Evolutionary conservation across 2,797 vertebrate genomes (phyloP), one percentile per base, ranked within the genome.

Genomic region (Mus caroli): DNA sequence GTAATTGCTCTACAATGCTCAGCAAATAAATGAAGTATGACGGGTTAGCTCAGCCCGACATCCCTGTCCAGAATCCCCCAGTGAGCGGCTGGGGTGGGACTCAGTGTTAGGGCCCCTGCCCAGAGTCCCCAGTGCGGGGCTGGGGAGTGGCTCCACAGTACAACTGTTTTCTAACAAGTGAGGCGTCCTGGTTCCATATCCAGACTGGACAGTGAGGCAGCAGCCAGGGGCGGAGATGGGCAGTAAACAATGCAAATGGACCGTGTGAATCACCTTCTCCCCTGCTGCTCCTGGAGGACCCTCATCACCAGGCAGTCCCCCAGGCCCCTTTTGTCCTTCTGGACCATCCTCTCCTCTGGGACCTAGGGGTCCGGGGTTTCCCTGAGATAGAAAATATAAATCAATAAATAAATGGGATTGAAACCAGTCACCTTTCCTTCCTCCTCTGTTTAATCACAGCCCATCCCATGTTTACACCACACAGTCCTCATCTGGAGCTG

Each of bases 311-410:
- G 96, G 0, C 11, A 92, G 98, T 67, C 99, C 99, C 12, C 69
- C 93, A 82, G 99, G 99, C 5, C 99, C 99, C 97, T 99, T 99
- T 4, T 78, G 97, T 0, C 99, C 99, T 97, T 99, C 99, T 0
- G 99, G 98, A 28, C 99, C 99, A 26, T 99, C 99, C 83, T 99
- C 99, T 62, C 99, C 99, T 0, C 98, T 99, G 26, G 93, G 40
- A 37, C 99, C 99, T 15, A 77, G 0, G 50, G 11, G 62, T 31
- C 99, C 99, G 2, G 97, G 98, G 71, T 99, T 98, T 15, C 99
- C 99, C 99, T 99, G 71, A 15, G 95, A 96, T 0, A 9, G 43
- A 73, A 91, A 94, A 4, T 43, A 43, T 43, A 50, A 50, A 10
- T 10, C 9, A 50, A 50, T 10, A 50, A 50, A 50, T 11, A 1